phyloP scores from a whole-genome alignment of 2,113 vertebrate genomes.

The Copsychus sechellarum region DNA sequence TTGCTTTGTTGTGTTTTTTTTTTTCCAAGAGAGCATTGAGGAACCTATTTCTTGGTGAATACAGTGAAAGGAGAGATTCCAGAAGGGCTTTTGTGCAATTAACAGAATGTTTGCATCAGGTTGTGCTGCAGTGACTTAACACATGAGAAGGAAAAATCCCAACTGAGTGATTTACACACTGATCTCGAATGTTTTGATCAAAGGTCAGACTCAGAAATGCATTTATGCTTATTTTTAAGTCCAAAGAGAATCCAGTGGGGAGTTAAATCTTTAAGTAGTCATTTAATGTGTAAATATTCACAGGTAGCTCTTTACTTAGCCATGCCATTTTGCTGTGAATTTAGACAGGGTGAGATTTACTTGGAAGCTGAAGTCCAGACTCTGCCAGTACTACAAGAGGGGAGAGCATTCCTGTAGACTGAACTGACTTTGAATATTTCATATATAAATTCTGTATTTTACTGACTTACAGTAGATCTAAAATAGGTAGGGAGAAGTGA shows the following conservation, averaged over 20 bases:
- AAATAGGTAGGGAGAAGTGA: neutral
- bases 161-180: neutral
- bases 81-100: constrained; percentile 1
- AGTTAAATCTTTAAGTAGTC: neutral
- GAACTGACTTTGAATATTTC: neutral
- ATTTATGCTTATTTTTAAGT: neutral
- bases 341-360: neutral
- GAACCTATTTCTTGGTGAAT: neutral
- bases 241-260: neutral
- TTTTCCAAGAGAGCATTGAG: neutral
- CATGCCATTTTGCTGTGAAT: neutral
- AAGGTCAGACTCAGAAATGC: constrained; percentile 15
- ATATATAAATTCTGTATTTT: neutral
- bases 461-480: neutral
- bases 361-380: neutral
- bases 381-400: neutral
- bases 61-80: neutral
- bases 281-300: neutral
- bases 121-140: neutral
- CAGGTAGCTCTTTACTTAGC: neutral
- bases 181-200: neutral
- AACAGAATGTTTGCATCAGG: neutral
- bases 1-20: neutral
- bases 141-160: neutral
- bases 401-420: neutral